Evolutionary conservation across 2,888 invertebrate species (phyloP).

Genomic region (Xestia ashworthii): DNA sequence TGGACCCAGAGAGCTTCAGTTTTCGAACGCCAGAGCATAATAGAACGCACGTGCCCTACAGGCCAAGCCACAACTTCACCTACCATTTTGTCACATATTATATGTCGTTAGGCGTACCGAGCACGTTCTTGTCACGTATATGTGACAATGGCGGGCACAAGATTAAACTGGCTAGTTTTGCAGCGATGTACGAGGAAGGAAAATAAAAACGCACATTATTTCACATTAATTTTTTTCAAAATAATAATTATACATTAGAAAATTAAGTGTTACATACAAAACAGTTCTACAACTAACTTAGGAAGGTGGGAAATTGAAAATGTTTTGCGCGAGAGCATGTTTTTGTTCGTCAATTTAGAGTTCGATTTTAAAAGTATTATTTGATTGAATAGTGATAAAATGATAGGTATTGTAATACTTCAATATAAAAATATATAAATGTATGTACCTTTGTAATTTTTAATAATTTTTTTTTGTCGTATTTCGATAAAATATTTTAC

Average conservation of each 20-base stretch:
- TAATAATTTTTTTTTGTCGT: not conserved
- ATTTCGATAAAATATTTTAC: conserved; percentile 4
- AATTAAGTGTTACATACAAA: conserved; percentile 70
- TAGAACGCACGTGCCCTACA: too few relatives aligned
- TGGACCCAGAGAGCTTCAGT: not conserved
- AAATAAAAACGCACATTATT: conserved; percentile 15
- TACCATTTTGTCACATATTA: too few relatives aligned
- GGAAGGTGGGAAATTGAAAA: conserved; percentile 70
- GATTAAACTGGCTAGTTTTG: not conserved
- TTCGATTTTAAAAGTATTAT: not conserved
- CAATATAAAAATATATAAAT: not conserved
- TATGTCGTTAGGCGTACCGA: too few relatives aligned
- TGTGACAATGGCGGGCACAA: too few relatives aligned
- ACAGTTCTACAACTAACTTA: conserved; percentile 65
- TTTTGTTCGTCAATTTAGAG: not conserved
- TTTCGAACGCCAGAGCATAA: too few relatives aligned
- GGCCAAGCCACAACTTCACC: too few relatives aligned
- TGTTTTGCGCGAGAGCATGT: conserved; percentile 57
- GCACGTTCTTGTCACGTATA: too few relatives aligned
- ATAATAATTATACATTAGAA: conserved; percentile 63
- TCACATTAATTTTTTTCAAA: conserved; percentile 69
- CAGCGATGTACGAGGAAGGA: not conserved
- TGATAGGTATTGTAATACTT: not conserved
- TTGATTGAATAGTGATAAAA: not conserved
- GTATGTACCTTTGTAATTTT: not conserved